Conservation (phyloP, 2,113 vertebrate species). For the Salminus brasiliensis region DNA sequence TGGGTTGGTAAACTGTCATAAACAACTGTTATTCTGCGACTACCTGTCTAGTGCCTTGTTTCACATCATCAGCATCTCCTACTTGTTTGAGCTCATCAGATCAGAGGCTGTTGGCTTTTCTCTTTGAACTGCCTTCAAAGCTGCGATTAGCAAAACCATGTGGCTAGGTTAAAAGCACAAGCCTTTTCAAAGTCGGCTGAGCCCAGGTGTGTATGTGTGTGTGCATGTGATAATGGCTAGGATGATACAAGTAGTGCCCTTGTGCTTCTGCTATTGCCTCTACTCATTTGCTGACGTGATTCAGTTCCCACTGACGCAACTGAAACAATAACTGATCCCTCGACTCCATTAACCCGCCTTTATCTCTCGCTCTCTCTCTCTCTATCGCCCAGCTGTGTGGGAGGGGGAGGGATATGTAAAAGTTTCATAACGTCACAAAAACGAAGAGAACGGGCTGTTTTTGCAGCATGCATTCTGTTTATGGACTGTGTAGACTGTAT, state of each 20-base stretch:
- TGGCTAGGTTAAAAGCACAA: slow-evolving; percentile 25
- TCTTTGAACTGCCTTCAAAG: slow-evolving; percentile 38
- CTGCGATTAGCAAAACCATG: slow-evolving; percentile 35
- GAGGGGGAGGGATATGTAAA: too few species aligned
- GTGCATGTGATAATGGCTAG: background rate
- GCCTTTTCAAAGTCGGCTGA: background rate
- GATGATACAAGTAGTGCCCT: background rate
- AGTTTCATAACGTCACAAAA: too few species aligned
- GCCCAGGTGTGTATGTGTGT: slow-evolving; percentile 23
- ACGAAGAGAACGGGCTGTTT: too few species aligned
- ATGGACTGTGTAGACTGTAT: too few species aligned
- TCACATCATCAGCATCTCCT: background rate
- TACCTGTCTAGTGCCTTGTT: background rate
- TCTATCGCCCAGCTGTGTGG: too few species aligned
- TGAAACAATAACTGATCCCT: background rate
- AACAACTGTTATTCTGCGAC: background rate
- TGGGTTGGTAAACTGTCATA: background rate
- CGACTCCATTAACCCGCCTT: background rate
- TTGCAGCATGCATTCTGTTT: too few species aligned
- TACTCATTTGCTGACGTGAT: background rate
- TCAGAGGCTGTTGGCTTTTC: slow-evolving; percentile 2
- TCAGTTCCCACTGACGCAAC: background rate
- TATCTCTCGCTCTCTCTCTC: background rate
- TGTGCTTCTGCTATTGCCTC: background rate
- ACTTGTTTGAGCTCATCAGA: background rate